Base-by-base conservation (phyloP, 2,888 invertebrate genomes). In the Cephus spinipes region DNA sequence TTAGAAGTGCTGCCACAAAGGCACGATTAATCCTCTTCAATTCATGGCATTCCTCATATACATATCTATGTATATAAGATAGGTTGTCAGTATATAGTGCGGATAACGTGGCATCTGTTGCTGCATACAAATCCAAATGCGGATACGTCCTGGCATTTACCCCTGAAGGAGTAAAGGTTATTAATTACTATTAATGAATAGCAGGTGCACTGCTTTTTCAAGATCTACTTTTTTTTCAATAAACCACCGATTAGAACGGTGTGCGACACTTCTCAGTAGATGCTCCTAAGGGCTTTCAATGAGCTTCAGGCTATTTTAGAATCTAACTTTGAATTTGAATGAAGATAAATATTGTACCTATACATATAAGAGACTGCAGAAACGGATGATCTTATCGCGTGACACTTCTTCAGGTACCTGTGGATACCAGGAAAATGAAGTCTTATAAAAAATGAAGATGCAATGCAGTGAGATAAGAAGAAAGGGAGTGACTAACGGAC, bases 401-500 rank as follows among this genome's bases (percentile, higher is more conserved):
- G 55, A 55, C 55, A 55, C 55, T 55, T 55, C 55, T 55, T 55
- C 55, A 55, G 23, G 55, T 55, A 55, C 55, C 23, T 55, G 55
- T 23, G 23, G 55, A 55, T 55, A 55, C 55, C 55, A 55, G 55
- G 23, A 55, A 55, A 55, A 23, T 55, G 55, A 23, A 55, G 55
- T 55, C 55, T 71, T 33, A 31, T 12, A 71, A 68, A 40, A 74
- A 73, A 40, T 55, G 76, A 78, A 71, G 55, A 69, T 55, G 55
- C 55, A 55, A 23, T 55, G 55, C 55, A 55, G 23, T 23, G 55
- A 55, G 55, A 55, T 55, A 55, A 31, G 74, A 69, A 77, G 36
- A 4, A n/a, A 69, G 34, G 33, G 35, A 77, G 74, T 35, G 74
- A 36, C 31, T 74, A 74, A 74, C 74, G 74, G 74, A 74, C 74